Evolutionary conservation across 2,888 invertebrate species (phyloP), one percentile per base, ranked within the genome.

Genomic region (Hecatera dysodea): DNA sequence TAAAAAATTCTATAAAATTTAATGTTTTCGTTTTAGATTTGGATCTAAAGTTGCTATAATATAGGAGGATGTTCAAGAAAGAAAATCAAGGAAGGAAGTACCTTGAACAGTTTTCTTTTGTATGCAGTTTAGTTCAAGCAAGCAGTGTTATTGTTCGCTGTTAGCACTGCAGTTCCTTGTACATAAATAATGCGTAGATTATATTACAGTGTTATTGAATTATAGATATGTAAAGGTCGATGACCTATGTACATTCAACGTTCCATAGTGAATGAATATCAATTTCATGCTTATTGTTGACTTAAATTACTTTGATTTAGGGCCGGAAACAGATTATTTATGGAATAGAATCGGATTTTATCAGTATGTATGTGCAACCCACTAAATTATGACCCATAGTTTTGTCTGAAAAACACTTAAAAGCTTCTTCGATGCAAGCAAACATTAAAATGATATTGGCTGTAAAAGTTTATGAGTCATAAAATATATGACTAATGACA

Each of bases 91-190:
- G 2, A 57, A 81, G 78, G 50, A 81, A 81, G 39, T 22, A 3
- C n/a, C 27, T 44, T 50, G 27, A 59, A 50, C 39, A 11, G 19
- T 48, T 69, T 77, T 81, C 63, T 59, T 70, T 66, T 65, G 57
- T 39, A 66, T 56, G 27, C 78, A 66, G 62, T 70, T 81, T 65
- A 65, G 70, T 77, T 77, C 78, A 46, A 77, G 78, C 78, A 77
- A 57, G 24, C 9, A 48, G 48, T 33, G 67, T 60, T 59, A 76
- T 67, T 67, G 63, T 67, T 67, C 42, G 52, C 22, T 1, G 22
- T 44, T 39, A 46, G 39, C 29, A 46, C 46, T 53, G 15, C 15
- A 53, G 29, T 81, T 81, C 82, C 82, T 68, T 48, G 17, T 57
- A 24, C n/a, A 74, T 75, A 46, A 63, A 15, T 81, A 60, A 60